phyloP scores from a whole-genome alignment of 2,888 invertebrate genomes.

The Notocelia uddmanniana region DNA sequence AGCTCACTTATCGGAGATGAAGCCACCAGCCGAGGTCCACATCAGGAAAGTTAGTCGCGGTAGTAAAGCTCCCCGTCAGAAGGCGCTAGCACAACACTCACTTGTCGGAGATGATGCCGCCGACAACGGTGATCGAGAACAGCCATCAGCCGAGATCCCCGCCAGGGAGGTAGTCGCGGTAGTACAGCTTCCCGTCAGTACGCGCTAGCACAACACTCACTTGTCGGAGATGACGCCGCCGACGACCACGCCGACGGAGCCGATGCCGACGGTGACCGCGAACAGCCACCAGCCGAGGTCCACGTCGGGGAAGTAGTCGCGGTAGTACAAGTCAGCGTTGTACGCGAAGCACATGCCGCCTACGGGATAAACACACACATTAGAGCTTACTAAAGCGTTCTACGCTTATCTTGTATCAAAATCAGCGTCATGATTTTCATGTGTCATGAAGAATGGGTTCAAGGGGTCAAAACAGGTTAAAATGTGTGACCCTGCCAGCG shows the following conservation, averaged over 20 bases:
- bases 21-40: too few species aligned
- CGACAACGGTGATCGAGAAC: constrained; percentile 93
- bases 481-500: too few species aligned
- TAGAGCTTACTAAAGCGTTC: too few species aligned
- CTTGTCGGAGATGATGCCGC: constrained; percentile 92
- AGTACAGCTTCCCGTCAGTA: constrained; percentile 81
- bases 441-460: too few species aligned
- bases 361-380: constrained; percentile 59
- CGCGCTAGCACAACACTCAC: constrained; percentile 57
- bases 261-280: constrained; percentile 94
- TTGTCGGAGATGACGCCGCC: constrained; percentile 93
- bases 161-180: constrained; percentile 94
- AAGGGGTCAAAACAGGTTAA: too few species aligned
- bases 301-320: constrained; percentile 94
- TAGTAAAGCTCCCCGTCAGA: too few species aligned
- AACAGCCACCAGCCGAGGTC: constrained; percentile 97
- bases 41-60: too few species aligned
- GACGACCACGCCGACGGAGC: constrained; percentile 90
- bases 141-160: constrained; percentile 96
- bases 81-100: constrained; percentile 54
- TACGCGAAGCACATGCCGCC: constrained; percentile 96
- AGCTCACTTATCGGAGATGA: too few species aligned
- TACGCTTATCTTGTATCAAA: too few species aligned
- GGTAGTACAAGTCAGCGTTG: constrained; percentile 95
- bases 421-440: too few species aligned